These are phyloP conservation scores for Drosophila mimica DNA, from an alignment of 2,888 invertebrate genomes.

Conservation along the genomic window DNA sequence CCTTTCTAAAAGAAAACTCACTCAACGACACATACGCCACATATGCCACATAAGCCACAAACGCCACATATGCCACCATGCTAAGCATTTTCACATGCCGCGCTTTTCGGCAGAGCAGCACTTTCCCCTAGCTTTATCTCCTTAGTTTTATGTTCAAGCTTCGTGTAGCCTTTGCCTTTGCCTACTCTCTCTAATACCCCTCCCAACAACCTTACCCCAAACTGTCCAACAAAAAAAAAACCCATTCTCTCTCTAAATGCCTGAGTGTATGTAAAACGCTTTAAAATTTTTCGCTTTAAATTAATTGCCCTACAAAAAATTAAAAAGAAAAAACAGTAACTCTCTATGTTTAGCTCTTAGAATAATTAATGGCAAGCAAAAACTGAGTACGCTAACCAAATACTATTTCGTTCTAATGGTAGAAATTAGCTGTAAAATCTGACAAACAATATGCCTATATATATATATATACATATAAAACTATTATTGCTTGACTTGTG, in stretches of 20 bases:
- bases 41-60: constrained; percentile 38
- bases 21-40: constrained; percentile 46
- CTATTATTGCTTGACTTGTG: constrained; percentile 62
- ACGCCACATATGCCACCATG: constrained; percentile 25
- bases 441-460: constrained; percentile 36
- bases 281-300: constrained; percentile 41
- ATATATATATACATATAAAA: constrained; percentile 23
- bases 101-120: constrained; percentile 59
- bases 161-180: constrained; percentile 35
- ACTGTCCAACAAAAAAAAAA: background rate
- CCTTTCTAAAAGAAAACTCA: constrained; percentile 22
- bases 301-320: constrained; percentile 35
- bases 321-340: constrained; percentile 19
- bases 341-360: constrained; percentile 67
- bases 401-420: constrained; percentile 55
- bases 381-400: constrained; percentile 65
- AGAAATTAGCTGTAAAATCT: constrained; percentile 69
- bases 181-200: constrained; percentile 5
- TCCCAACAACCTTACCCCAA: constrained; percentile 2
- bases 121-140: constrained; percentile 38
- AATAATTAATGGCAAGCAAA: constrained; percentile 55
- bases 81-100: constrained; percentile 40
- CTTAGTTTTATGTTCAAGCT: constrained; percentile 35
- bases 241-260: constrained; percentile 28
- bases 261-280: constrained; percentile 46